Evolutionary conservation across 2,797 vertebrate species (phyloP), one percentile per base, ranked within the genome.

Genomic region (Notolabrus celidotus): DNA sequence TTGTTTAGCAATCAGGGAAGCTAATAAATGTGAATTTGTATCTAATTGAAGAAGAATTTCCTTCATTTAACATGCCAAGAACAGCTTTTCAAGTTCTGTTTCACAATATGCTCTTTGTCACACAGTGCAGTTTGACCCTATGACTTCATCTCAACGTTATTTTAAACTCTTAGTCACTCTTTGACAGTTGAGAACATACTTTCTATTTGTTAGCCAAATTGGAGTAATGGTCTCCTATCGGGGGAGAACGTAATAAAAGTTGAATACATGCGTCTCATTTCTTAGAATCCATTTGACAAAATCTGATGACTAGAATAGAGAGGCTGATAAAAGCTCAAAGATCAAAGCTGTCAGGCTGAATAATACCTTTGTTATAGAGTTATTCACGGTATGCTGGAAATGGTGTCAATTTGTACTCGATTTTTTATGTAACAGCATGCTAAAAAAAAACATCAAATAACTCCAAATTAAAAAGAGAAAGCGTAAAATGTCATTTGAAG

Each of bases 141-240:
- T 89, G 75, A 91, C 71, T 87, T 89, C 77, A 91, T 76, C 57
- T 33, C 45, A 55, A 53, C 47, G 27, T 79, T 87, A 87, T 89
- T 89, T 79, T 83, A 88, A 85, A 85, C 81, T 74, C 65, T 69
- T 52, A 46, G 49, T 82, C 72, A 84, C 64, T 74, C 50, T 77
- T 71, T 79, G 74, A 82, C 69, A 83, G 66, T 56, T 52, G 65
- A 45, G 71, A 62, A 86, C 67, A 71, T 47, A 39, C 52, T 81
- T 83, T 79, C 25, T 62, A 57, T 74, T 82, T 33, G 43, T 74
- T 45, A 25, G 70, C 63, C 66, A 67, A 60, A 22, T 12, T 11
- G 43, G 17, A n/a, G 36, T 74, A 78, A 57, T 36, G 3, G 52
- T 59, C 31, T 75, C 53, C 43, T 60, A 70, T 68, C 57, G 70